A percentile compares a stretch with the other conserved stretches of the same genome.
phyloP scores from a whole-genome alignment of 2,113 vertebrate species.

The Rissa tridactyla region DNA sequence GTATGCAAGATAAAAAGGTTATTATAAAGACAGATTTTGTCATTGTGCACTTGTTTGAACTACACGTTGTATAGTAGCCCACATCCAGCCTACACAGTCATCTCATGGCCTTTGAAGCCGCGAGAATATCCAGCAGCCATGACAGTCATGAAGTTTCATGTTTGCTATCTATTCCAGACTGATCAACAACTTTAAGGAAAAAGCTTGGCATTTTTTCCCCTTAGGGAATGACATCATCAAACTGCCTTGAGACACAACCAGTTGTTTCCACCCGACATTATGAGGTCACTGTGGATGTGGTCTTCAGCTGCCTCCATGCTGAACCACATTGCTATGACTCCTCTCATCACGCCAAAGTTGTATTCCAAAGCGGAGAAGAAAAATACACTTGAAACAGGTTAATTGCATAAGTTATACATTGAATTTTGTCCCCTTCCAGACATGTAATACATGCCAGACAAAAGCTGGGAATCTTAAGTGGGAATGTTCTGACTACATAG shows the following conservation, averaged over 20 bases:
- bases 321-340: accelerated
- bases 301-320: not conserved
- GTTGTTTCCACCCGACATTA: not conserved
- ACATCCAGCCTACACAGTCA: not conserved
- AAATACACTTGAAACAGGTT: not conserved
- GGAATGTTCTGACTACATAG: not conserved
- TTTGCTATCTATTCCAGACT: not conserved
- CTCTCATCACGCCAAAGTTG: not conserved
- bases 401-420: not conserved
- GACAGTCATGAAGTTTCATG: not conserved
- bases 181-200: not conserved
- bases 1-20: not conserved
- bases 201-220: not conserved
- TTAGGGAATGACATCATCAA: not conserved
- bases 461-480: not conserved
- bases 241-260: not conserved
- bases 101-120: not conserved
- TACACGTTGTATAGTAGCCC: not conserved
- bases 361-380: not conserved
- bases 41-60: not conserved
- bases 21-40: not conserved
- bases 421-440: not conserved
- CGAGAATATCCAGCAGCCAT: not conserved
- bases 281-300: not conserved
- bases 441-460: not conserved